These are phyloP conservation scores for Narcine bancroftii DNA, from an alignment of 2,113 vertebrate species.

Conservation along the genomic window DNA sequence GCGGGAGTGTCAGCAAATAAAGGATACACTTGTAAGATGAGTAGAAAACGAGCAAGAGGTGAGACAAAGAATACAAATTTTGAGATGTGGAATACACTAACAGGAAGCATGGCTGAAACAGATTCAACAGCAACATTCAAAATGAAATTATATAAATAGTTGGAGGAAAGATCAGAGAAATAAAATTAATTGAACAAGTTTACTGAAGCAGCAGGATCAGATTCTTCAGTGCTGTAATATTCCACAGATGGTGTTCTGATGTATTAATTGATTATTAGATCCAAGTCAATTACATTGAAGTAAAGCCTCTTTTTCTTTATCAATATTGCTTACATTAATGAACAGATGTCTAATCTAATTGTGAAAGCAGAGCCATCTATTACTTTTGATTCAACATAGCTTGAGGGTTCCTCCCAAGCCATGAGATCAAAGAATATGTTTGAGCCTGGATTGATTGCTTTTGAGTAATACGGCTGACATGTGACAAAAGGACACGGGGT, in stretches of 20 bases:
- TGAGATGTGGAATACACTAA: background rate
- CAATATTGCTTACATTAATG: background rate
- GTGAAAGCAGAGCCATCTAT: background rate
- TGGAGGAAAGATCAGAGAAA: background rate
- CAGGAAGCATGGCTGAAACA: background rate
- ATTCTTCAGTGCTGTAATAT: background rate
- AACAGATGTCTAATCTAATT: background rate
- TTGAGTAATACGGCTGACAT: background rate
- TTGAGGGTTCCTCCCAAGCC: no score
- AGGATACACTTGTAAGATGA: background rate
- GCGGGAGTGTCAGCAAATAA: background rate
- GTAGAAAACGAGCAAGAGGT: background rate
- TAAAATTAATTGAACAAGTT: background rate
- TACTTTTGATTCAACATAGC: background rate
- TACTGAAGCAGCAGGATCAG: background rate
- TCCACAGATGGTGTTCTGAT: background rate
- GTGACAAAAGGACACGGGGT: background rate
- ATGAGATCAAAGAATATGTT: background rate
- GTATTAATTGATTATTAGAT: background rate
- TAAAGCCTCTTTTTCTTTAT: background rate
- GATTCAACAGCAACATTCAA: background rate
- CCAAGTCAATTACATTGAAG: background rate
- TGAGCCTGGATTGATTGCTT: background rate
- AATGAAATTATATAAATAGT: background rate
- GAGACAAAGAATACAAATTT: background rate